Conservation (phyloP, 2,888 invertebrate genomes). For the Argyra leucocephala region DNA sequence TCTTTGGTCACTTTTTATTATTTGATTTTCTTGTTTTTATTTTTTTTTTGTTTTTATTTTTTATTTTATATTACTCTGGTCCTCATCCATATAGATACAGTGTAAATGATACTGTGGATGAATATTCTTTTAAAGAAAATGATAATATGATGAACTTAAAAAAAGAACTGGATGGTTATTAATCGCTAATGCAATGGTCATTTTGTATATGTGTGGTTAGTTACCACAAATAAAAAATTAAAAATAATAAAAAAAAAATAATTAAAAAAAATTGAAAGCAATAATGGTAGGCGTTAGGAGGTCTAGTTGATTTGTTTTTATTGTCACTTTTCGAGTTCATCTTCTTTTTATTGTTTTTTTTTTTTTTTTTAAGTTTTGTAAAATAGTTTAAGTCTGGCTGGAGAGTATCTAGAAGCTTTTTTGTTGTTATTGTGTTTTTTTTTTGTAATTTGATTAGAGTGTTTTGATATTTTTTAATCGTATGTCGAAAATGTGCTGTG, state of each 20-base stretch:
- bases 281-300: not conserved
- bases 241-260: too few species aligned
- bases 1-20: not conserved
- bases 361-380: not conserved
- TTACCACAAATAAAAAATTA: too few species aligned
- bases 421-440: too few species aligned
- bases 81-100: too few species aligned
- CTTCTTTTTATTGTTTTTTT: not conserved
- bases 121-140: too few species aligned
- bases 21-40: not conserved
- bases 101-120: not conserved
- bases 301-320: not conserved
- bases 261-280: not conserved
- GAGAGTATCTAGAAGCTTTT: too few species aligned
- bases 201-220: not conserved
- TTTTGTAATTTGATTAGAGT: too few species aligned
- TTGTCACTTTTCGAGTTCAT: conserved; percentile 2
- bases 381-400: too few species aligned
- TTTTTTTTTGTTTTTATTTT: not conserved
- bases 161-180: not conserved
- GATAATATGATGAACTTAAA: too few species aligned
- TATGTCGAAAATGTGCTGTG: not conserved
- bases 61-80: not conserved
- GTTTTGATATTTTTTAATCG: too few species aligned
- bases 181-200: not conserved